These are phyloP conservation scores for Myripristis jacobus DNA, from an alignment of 2,797 vertebrate species.

Conservation along the genomic window DNA sequence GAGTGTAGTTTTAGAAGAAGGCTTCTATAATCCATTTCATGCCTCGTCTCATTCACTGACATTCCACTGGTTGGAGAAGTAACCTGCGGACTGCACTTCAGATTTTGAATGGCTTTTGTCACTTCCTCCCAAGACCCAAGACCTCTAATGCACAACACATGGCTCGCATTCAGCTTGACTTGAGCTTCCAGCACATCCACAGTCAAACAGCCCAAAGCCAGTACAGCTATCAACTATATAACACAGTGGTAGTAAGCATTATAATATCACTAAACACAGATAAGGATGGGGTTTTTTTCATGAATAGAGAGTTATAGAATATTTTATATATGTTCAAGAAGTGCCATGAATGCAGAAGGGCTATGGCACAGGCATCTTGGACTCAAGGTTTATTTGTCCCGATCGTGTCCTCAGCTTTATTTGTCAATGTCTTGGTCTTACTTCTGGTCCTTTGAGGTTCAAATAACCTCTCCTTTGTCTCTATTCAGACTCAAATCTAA, in stretches of 20 bases:
- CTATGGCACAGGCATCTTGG: neutral
- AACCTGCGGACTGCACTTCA: conserved; percentile 42
- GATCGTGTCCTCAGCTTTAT: neutral
- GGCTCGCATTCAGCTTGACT: neutral
- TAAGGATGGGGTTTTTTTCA: neutral
- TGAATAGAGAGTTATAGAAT: neutral
- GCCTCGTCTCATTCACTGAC: conserved; percentile 53
- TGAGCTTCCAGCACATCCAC: neutral
- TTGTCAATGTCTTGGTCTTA: neutral
- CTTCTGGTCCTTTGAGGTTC: too few relatives aligned
- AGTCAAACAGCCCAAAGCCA: too few relatives aligned
- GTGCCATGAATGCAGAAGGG: too few relatives aligned
- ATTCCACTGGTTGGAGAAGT: conserved; percentile 49
- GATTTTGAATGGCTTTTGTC: conserved; percentile 57
- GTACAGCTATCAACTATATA: neutral
- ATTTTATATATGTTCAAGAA: neutral
- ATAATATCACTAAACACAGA: neutral
- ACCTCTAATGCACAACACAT: conserved; percentile 46
- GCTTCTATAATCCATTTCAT: conserved; percentile 68
- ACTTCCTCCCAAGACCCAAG: conserved; percentile 30
- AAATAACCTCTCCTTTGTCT: neutral
- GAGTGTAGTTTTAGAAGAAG: conserved; percentile 41
- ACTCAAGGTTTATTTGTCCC: neutral
- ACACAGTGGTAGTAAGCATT: neutral
- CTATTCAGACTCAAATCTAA: too few relatives aligned